Base-by-base conservation (phyloP, 1,140 invertebrate species). In the Agrypnia vestita region DNA sequence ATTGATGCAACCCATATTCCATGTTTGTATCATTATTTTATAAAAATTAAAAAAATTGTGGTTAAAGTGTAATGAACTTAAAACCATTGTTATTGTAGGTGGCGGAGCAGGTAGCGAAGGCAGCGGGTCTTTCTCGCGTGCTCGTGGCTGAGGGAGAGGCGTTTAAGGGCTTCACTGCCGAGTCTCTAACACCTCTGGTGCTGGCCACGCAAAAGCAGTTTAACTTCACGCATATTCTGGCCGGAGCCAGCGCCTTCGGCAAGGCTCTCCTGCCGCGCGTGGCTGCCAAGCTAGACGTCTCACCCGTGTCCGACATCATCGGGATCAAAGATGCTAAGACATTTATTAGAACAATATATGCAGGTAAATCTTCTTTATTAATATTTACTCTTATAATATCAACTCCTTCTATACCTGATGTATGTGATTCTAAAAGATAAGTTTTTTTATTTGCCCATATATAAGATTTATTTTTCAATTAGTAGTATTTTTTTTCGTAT, bases 271-370 rank as follows among this genome's bases (percentile, higher is more conserved):
- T 99, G 78, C 98, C 98, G 21, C 91, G 98, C 85, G 93, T 99
- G 64, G 98, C 98, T 74, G 97, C 97, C 35, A 97, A 98, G 86
- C 89, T 99, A 55, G 97, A 99, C 91, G 97, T 99, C 0, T 98
- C 97, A 6, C 97, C 98, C 21, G 93, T 99, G 71, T 97, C 97
- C 47, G 98, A 99, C 87, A 94, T 99, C 9, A 98, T 97, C 85
- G 96, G 92, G 62, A 93, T 99, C 64, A 96, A 99, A 90, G 92
- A 93, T 84, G 88, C 94, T 43, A 97, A 99, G 84, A 99, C 97
- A 0, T 99, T 99, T 91, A 90, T 99, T 19, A 91, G 98, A 82
- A 97, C 97, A 62, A 97, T 99, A 84, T 99, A 99, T 92, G 98
- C 98, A 85, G 98, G 96, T 94, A 86, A 6, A 35, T 35, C 6